Percentiles rank a stretch among this genome's conserved stretches.
Conservation (phyloP, 1,140 invertebrate species). For the Drosophila kepulauana region DNA sequence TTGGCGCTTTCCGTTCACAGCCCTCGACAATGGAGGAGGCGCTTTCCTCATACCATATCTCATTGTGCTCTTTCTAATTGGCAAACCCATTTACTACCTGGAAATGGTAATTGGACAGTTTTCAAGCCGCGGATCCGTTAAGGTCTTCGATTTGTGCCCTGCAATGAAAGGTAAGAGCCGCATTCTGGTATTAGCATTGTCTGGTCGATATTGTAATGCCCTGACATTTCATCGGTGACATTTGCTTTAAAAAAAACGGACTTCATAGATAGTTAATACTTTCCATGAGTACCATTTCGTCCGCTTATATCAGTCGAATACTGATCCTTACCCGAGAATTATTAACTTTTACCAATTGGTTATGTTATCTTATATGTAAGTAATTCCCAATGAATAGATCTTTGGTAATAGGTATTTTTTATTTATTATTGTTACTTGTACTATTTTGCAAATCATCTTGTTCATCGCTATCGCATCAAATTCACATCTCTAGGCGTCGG, state of each 20-base stretch:
- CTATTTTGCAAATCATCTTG: neutral
- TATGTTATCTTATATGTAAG: too few species aligned
- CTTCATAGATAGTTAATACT: too few species aligned
- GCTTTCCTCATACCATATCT: constrained; percentile 93
- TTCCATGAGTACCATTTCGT: too few species aligned
- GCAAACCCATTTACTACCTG: constrained; percentile 94
- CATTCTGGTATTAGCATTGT: neutral
- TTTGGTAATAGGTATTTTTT: too few species aligned
- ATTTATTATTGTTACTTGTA: neutral
- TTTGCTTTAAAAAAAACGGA: too few species aligned
- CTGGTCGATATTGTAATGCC: constrained; percentile 28
- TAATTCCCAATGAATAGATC: too few species aligned
- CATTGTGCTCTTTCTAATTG: constrained; percentile 91
- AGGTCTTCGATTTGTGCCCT: constrained; percentile 86
- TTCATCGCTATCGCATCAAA: constrained; percentile 11
- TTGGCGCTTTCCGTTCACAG: constrained; percentile 93
- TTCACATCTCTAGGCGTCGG: constrained; percentile 88
- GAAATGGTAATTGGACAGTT: constrained; percentile 92
- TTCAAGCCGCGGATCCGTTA: constrained; percentile 88
- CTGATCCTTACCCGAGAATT: too few species aligned
- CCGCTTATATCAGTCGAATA: too few species aligned
- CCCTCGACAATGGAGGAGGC: constrained; percentile 92
- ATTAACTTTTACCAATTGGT: too few species aligned
- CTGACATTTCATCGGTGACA: constrained; percentile 6
- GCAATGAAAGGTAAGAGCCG: constrained; percentile 87